These are phyloP conservation scores for Brachionus manjavacas DNA, from an alignment of 1,140 invertebrate genomes.

Conservation along the genomic window DNA sequence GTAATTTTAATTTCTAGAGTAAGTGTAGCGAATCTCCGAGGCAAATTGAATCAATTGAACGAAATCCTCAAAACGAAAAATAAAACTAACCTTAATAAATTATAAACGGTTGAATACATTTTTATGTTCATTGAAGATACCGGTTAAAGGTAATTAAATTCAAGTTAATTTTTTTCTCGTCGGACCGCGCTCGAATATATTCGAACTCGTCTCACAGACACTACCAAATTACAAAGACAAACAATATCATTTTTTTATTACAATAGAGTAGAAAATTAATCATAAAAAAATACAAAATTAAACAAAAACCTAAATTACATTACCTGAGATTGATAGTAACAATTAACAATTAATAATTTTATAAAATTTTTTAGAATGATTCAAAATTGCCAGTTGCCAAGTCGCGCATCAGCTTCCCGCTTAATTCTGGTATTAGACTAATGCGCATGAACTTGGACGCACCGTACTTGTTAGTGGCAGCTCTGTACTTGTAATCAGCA, in stretches of 20 bases:
- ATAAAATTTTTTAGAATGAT: not conserved
- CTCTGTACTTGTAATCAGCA: slow-evolving; percentile 52
- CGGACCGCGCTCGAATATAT: not conserved
- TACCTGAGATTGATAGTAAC: slow-evolving; percentile 20
- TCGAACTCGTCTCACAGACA: not conserved
- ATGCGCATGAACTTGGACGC: slow-evolving; percentile 59
- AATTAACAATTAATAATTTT: slow-evolving; percentile 28
- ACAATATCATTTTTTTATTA: not conserved
- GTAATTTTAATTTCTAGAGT: not conserved
- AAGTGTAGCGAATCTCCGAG: not conserved
- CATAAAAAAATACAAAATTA: not conserved
- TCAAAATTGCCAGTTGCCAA: slow-evolving; percentile 45
- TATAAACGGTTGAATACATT: not conserved
- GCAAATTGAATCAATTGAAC: not conserved
- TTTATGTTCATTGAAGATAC: not conserved
- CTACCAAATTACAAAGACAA: not conserved
- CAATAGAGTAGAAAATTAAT: not conserved
- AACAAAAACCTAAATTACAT: slow-evolving; percentile 1
- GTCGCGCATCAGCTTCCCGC: slow-evolving; percentile 49
- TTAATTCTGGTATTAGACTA: slow-evolving; percentile 57
- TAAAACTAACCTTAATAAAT: not conserved
- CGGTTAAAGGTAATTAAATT: not conserved
- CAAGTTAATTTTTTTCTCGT: not conserved
- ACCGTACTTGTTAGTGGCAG: slow-evolving; percentile 59
- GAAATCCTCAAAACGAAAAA: not conserved